phyloP scores from a whole-genome alignment of 2,797 vertebrate species.

The Falco rusticolus region DNA sequence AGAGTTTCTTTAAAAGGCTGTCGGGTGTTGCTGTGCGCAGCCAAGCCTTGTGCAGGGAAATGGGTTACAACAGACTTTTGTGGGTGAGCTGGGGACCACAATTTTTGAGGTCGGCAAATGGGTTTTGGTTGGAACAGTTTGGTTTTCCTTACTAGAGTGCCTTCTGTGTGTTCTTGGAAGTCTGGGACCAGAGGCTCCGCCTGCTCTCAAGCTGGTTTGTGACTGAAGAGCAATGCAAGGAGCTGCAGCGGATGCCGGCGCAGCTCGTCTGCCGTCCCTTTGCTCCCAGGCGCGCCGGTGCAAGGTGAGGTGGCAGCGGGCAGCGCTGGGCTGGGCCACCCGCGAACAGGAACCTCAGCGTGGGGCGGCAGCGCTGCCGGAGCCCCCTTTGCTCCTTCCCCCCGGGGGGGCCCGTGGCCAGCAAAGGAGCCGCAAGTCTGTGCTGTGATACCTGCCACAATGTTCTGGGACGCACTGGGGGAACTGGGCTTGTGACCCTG shows the following conservation, averaged over 20 bases:
- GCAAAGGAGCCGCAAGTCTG: neutral
- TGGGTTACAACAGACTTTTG: neutral
- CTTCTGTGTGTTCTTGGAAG: neutral
- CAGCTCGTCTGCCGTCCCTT: neutral
- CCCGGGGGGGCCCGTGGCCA: neutral
- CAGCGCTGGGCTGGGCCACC: neutral
- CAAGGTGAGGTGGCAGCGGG: neutral
- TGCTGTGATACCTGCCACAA: neutral
- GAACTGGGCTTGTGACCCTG: neutral
- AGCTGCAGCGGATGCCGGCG: neutral
- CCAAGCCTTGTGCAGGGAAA: neutral
- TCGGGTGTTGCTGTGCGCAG: neutral
- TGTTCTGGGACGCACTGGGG: neutral
- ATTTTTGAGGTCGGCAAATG: neutral
- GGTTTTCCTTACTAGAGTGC: neutral
- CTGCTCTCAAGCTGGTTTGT: neutral
- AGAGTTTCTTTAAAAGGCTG: neutral
- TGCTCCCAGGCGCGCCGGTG: accelerated
- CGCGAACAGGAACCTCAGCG: neutral
- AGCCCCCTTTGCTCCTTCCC: neutral
- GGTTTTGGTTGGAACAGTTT: neutral
- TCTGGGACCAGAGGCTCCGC: neutral
- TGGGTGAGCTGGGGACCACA: neutral
- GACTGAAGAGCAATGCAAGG: neutral
- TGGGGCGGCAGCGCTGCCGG: neutral